These are phyloP conservation scores for Battus philenor DNA, from an alignment of 1,140 invertebrate genomes.

Conservation along the genomic window DNA sequence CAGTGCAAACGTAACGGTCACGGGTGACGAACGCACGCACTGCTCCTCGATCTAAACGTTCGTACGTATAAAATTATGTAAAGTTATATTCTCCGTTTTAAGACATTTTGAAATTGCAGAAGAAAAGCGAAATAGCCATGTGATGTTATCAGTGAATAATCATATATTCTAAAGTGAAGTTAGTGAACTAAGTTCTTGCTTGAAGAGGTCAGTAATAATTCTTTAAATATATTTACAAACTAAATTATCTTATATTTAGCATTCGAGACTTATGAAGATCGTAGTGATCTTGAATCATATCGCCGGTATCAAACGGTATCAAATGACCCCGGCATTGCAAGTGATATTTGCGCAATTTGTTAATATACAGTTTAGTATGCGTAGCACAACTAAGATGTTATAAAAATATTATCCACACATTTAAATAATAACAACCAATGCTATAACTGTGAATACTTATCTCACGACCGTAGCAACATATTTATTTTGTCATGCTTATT, in stretches of 20 bases:
- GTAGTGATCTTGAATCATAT: slow-evolving; percentile 19
- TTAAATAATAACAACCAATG: neutral
- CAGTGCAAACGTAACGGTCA: slow-evolving; percentile 28
- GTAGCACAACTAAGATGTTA: slow-evolving; percentile 8
- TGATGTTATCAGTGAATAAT: too few species aligned
- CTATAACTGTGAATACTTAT: neutral
- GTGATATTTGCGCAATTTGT: slow-evolving; percentile 36
- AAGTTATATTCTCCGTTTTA: slow-evolving; percentile 4
- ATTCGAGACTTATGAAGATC: slow-evolving; percentile 11
- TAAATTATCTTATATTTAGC: too few species aligned
- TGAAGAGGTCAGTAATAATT: slow-evolving; percentile 11
- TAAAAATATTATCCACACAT: too few species aligned
- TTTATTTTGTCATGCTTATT: slow-evolving; percentile 13
- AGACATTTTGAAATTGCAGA: neutral
- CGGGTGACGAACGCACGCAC: slow-evolving; percentile 25
- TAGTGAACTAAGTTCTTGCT: slow-evolving; percentile 6
- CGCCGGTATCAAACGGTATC: slow-evolving; percentile 32
- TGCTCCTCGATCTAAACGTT: slow-evolving; percentile 2
- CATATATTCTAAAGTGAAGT: slow-evolving; percentile 8
- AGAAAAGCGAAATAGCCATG: too few species aligned
- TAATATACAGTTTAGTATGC: slow-evolving; percentile 20
- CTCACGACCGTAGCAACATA: neutral
- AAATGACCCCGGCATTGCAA: slow-evolving; percentile 33
- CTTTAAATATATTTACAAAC: too few species aligned
- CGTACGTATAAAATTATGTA: slow-evolving; percentile 4